Evolutionary conservation across 2,113 vertebrate genomes (phyloP).

Genomic region (Pagrus major): DNA sequence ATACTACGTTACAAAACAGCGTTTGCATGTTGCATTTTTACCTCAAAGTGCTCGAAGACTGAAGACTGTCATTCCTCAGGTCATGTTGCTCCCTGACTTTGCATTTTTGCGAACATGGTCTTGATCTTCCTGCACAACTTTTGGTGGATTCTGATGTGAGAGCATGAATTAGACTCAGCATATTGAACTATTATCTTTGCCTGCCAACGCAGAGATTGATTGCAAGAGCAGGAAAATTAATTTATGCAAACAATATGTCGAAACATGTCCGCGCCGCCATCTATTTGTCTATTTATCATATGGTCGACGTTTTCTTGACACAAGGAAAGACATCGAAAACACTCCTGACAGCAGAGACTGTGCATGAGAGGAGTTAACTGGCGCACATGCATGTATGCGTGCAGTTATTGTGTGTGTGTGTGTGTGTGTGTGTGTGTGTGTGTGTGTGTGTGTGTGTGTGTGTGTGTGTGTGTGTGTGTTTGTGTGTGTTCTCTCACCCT

Average conservation of each 20-base stretch:
- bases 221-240: slow-evolving; percentile 45
- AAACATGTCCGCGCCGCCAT: slow-evolving; percentile 47
- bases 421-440: no score
- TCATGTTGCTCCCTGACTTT: neutral
- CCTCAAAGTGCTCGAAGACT: neutral
- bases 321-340: slow-evolving; percentile 62
- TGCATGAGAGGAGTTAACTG: slow-evolving; percentile 59
- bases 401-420: slow-evolving; percentile 54
- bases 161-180: slow-evolving; percentile 17
- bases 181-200: slow-evolving; percentile 37
- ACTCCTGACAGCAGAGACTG: slow-evolving; percentile 67
- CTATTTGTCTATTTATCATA: slow-evolving; percentile 76
- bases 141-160: slow-evolving; percentile 18
- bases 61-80: neutral
- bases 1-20: neutral
- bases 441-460: no score
- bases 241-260: slow-evolving; percentile 72
- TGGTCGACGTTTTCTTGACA: slow-evolving; percentile 71
- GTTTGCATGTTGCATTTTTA: neutral
- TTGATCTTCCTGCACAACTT: slow-evolving; percentile 17
- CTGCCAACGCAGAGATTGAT: slow-evolving; percentile 42
- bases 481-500: slow-evolving; percentile 79
- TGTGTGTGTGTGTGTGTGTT: slow-evolving; percentile 52
- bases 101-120: neutral
- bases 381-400: slow-evolving; percentile 34